Percentiles rank a stretch among this genome's conserved stretches.
phyloP scores from a whole-genome alignment of 1,140 invertebrate species.

The Penaeus japonicus region DNA sequence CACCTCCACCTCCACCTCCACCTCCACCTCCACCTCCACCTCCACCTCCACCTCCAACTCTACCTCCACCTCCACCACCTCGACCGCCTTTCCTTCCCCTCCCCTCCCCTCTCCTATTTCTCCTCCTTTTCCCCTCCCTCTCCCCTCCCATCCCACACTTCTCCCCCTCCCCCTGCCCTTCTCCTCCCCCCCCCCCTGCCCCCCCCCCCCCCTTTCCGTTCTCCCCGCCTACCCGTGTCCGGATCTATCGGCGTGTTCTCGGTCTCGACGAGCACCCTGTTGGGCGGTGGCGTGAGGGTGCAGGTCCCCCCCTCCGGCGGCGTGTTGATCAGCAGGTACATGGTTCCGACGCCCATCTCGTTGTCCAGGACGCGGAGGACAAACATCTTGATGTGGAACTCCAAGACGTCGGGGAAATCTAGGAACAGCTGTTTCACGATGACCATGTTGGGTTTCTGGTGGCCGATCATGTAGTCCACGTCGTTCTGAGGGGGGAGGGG shows the following conservation, averaged over 20 bases:
- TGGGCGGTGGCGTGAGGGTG: constrained; percentile 55
- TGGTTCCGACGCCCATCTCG: constrained; percentile 60
- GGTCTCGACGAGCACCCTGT: not conserved
- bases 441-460: constrained; percentile 61
- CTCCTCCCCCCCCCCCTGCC: too few relatives aligned
- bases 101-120: too few relatives aligned
- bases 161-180: too few relatives aligned
- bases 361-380: constrained; percentile 59
- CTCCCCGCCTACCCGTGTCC: not conserved
- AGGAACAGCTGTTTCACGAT: constrained; percentile 38
- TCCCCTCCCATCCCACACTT: too few relatives aligned
- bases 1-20: too few relatives aligned
- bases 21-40: too few relatives aligned
- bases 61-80: too few relatives aligned
- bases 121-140: too few relatives aligned
- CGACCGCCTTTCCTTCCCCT: too few relatives aligned
- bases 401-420: constrained; percentile 32
- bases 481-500: not conserved
- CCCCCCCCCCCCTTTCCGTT: too few relatives aligned
- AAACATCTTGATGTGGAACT: constrained; percentile 61
- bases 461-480: constrained; percentile 23
- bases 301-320: constrained; percentile 61
- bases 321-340: constrained; percentile 62
- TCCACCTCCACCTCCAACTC: too few relatives aligned
- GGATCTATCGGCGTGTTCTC: not conserved